A percentile compares a stretch with the other conserved stretches of the same genome.
These are phyloP conservation scores for Vulpes vulpes DNA, from an alignment of 2,113 vertebrate species.

Conservation along the genomic window DNA sequence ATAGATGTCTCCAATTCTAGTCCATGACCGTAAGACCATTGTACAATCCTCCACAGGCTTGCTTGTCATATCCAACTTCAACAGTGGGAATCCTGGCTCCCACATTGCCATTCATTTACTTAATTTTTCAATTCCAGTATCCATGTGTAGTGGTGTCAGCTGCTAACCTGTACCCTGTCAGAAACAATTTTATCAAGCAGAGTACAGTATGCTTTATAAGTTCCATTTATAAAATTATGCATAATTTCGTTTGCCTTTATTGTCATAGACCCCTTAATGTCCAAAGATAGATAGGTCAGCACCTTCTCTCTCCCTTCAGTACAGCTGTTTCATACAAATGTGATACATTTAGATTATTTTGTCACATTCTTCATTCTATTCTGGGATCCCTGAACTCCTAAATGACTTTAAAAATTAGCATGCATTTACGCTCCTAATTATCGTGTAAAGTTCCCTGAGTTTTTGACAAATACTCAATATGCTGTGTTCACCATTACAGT, in stretches of 20 bases:
- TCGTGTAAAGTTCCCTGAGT: background rate
- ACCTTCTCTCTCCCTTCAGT: background rate
- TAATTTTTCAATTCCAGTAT: background rate
- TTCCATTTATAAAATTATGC: background rate
- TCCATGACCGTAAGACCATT: background rate
- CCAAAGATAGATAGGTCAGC: background rate
- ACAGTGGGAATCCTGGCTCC: background rate
- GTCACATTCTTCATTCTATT: background rate
- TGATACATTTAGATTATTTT: background rate
- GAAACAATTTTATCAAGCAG: background rate
- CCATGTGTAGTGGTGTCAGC: fast-evolving
- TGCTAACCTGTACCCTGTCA: background rate
- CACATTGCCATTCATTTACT: too few species aligned
- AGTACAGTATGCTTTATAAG: background rate
- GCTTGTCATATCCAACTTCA: background rate
- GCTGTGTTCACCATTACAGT: background rate
- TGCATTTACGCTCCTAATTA: background rate
- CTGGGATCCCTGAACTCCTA: background rate
- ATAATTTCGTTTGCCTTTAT: background rate
- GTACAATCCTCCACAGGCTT: background rate
- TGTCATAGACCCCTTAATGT: background rate
- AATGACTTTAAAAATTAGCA: background rate
- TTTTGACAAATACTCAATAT: background rate
- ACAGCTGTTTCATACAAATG: background rate
- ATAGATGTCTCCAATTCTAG: background rate